Conservation (phyloP, 2,797 vertebrate genomes). For the Threskiornis aethiopicus region DNA sequence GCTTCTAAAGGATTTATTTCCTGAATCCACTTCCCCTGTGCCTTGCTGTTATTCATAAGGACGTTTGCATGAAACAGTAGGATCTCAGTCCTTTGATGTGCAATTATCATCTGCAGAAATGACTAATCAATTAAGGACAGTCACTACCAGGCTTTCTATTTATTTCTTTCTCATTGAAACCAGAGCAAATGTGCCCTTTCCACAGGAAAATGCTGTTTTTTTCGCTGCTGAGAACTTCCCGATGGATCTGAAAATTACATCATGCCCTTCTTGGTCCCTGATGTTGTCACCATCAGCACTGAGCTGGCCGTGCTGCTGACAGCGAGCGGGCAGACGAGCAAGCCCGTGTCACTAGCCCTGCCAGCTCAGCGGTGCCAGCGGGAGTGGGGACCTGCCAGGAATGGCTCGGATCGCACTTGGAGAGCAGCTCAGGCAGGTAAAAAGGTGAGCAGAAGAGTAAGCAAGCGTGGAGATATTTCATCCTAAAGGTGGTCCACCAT, state of each 20-base stretch:
- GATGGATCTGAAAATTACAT: background rate
- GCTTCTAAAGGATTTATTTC: background rate
- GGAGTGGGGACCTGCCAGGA: background rate
- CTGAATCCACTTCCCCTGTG: background rate
- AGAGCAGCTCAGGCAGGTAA: background rate
- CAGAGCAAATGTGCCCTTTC: constrained; percentile 38
- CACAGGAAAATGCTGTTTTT: background rate
- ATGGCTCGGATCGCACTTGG: rapidly evolving
- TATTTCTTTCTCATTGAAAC: constrained; percentile 61
- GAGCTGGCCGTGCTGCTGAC: background rate
- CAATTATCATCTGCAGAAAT: constrained; percentile 70
- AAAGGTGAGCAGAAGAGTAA: background rate
- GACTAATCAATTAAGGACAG: constrained; percentile 68
- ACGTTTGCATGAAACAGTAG: constrained; percentile 46
- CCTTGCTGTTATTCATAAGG: background rate
- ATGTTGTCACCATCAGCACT: background rate
- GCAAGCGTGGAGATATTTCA: background rate
- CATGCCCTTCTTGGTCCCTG: background rate
- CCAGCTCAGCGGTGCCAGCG: background rate
- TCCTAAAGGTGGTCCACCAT: background rate
- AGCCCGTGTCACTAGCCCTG: background rate
- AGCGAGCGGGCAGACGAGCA: background rate
- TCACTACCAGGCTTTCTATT: constrained; percentile 57
- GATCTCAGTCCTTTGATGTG: constrained; percentile 53
- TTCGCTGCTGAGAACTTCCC: background rate